Evolutionary conservation across 2,113 vertebrate genomes (phyloP).

Genomic region (Monopterus albus): DNA sequence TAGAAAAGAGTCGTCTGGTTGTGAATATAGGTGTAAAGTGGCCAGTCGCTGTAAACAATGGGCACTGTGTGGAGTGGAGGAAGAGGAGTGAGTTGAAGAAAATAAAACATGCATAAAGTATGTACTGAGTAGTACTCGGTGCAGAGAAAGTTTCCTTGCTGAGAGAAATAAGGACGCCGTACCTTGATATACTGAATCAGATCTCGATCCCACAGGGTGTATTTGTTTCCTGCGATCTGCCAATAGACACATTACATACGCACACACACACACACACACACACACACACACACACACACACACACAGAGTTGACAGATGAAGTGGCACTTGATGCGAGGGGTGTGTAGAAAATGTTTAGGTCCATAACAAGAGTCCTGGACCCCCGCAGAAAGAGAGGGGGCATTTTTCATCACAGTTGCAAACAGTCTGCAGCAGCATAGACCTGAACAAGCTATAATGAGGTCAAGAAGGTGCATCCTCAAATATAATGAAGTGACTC

Average conservation of each 20-base stretch:
- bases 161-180: conserved; percentile 41
- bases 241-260: conserved; percentile 60
- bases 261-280: conserved; percentile 27
- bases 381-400: conserved; percentile 6
- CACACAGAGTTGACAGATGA: conserved; percentile 54
- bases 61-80: conserved; percentile 45
- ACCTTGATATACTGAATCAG: conserved; percentile 88
- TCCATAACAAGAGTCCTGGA: conserved; percentile 22
- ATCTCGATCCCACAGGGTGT: conserved; percentile 86
- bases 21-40: conserved; percentile 41
- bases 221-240: conserved; percentile 83
- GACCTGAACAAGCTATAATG: conserved; percentile 2
- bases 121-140: conserved; percentile 18
- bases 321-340: conserved; percentile 31
- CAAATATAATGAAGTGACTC: conserved; percentile 2
- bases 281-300: conserved; percentile 30
- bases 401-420: neutral
- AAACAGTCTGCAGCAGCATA: neutral
- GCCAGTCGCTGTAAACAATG: conserved; percentile 45
- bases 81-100: conserved; percentile 41
- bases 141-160: conserved; percentile 49
- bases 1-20: neutral
- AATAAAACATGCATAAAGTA: conserved; percentile 18
- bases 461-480: conserved; percentile 63
- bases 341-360: conserved; percentile 17